A percentile compares a stretch with the other conserved stretches of the same genome.
phyloP scores from a whole-genome alignment of 2,113 vertebrate species.

The Archilochus colubris region DNA sequence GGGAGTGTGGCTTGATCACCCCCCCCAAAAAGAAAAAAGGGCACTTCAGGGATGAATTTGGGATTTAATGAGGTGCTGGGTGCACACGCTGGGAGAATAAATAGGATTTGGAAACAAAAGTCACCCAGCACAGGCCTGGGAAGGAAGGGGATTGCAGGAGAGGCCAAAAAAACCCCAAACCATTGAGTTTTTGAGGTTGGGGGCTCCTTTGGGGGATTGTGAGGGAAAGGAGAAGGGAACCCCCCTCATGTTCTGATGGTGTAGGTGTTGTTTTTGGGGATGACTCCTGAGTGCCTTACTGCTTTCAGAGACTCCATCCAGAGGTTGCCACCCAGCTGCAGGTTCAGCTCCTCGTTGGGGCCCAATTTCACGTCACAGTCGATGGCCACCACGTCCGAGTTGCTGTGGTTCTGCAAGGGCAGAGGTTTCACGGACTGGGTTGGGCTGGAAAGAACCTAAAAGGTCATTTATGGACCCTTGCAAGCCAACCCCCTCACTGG shows the following conservation, averaged over 20 bases:
- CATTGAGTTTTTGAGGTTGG: fast-evolving
- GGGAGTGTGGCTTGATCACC: fast-evolving
- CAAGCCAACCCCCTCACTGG: too few relatives aligned
- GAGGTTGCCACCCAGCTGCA: conserved; percentile 81
- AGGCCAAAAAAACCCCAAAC: not conserved
- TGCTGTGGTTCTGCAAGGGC: conserved; percentile 84
- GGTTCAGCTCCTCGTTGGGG: conserved; percentile 72
- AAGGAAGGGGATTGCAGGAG: too few relatives aligned
- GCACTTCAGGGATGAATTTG: fast-evolving
- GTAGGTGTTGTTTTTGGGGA: fast-evolving
- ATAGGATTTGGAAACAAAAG: not conserved
- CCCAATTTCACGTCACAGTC: conserved; percentile 77
- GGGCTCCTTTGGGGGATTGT: not conserved
- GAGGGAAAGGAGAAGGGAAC: not conserved
- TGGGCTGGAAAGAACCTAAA: too few relatives aligned
- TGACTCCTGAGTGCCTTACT: conserved; percentile 73
- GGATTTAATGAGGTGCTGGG: fast-evolving
- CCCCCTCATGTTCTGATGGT: fast-evolving
- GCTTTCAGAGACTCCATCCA: conserved; percentile 79
- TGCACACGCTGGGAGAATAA: fast-evolving
- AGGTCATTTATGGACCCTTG: too few relatives aligned
- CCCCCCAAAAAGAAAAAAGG: too few relatives aligned
- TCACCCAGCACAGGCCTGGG: fast-evolving
- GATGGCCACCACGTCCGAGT: conserved; percentile 76
- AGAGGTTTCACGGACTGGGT: not conserved